Base-by-base conservation (phyloP, 2,888 invertebrate species). In the Hirudinaria manillensis region DNA sequence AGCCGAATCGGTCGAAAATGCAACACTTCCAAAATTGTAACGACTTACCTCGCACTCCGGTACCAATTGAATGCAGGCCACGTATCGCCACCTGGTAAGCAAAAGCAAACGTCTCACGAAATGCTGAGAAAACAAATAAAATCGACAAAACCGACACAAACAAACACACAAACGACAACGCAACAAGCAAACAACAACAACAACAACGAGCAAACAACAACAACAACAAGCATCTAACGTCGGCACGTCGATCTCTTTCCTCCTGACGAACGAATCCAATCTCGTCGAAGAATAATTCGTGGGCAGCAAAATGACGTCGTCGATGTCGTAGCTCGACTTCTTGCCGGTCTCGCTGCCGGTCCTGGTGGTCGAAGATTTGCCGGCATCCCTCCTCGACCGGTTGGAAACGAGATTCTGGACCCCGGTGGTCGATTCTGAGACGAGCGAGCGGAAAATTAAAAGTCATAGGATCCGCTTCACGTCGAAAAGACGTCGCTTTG, bases 41-140 rank as follows among this genome's bases (percentile, higher is more conserved):
- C 10, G 16, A 45, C 45, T 16, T 10, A 45, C 45, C 45, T 45
- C 45, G 16, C 61, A 16, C 21, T 27, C 61, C 61, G 13, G 61
- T 16, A 16, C 61, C 24, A 27, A n/a, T 24, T 13, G 61, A n/a
- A 13, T 61, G 13, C 61, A 29, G 61, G 61, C 24, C 7, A 61
- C 61, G 61, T 61, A 61, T 61, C 61, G 61, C 61, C 61, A 61
- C 61, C 61, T 61, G 13, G 24, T 1, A 61, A 61, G 29, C 29
- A 27, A 61, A 61, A 61, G 3, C 24, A 61, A 61, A 61, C 2
- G 4, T 6, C 21, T 61, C 6, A 53, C 4, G 24, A 16, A 45
- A n/a, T 6, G 61, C 21, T 27, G 13, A 16, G 27, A 13, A 53
- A 13, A 53, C 13, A 21, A 53, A 16, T 53, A 53, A 16, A 53